Base-by-base conservation (phyloP, 2,113 vertebrate species). In the Xyrauchen texanus region DNA sequence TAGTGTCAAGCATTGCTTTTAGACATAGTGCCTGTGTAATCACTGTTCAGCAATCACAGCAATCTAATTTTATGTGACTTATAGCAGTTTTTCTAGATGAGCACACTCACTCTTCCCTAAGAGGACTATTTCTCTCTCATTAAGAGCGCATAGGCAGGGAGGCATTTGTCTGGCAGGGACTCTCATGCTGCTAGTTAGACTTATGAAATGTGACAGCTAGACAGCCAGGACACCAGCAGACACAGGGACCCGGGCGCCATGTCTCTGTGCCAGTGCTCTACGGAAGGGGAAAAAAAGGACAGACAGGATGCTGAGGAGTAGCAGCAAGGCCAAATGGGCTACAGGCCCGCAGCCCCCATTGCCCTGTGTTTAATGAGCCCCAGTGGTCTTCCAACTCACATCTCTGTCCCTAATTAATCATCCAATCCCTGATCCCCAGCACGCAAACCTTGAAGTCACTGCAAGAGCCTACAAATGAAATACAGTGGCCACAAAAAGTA, bases 301-400 rank as follows among this genome's bases (percentile, higher is more conserved):
- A 58, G 55, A n/a, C 12, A 5, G 55, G 55, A 58, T 58, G 4
- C 55, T 58, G 55, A 15, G 15, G 16, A 74, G 46, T 21, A 21
- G 10, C 7, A 49, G 8, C 34, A 21, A 65, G 73, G 73, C 60
- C 62, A 76, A 63, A 44, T 74, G 71, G 71, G 71, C 71, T 62
- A 0, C 10, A 34, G 15, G 71, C 71, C 71, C 45, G 51, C n/a
- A 73, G 15, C 62, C 62, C 62, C 51, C 8, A 55, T 21, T 53
- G 70, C 46, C 57, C 70, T 61, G 53, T 61, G 47, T 76, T 76
- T 55, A 76, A 76, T 65, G 73, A 76, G 62, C 13, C 51, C 62
- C 73, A 55, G 21, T 65, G 73, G 62, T 76, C 47, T 76, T 76
- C 49, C 47, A 47, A 51, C 21, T 76, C 49, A 65, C 8, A 12